These are phyloP conservation scores for Agelastica alni DNA, from an alignment of 2,888 invertebrate species.

Conservation along the genomic window DNA sequence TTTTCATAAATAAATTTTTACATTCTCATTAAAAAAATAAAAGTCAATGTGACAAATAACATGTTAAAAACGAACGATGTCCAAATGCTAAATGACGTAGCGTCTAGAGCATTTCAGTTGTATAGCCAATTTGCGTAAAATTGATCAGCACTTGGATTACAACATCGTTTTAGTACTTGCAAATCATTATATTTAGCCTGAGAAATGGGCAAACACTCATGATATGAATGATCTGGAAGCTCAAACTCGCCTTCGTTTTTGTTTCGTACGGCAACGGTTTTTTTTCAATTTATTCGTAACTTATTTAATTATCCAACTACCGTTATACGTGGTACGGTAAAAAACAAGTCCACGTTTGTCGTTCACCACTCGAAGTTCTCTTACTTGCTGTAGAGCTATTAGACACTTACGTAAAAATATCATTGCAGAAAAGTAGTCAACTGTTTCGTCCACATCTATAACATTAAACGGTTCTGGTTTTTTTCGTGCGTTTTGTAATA, in stretches of 20 bases:
- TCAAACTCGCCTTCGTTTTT: neutral
- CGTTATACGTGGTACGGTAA: constrained; percentile 7
- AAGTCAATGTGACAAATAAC: neutral
- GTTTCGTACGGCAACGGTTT: neutral
- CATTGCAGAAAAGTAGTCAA: neutral
- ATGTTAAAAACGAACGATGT: neutral
- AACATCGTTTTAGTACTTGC: neutral
- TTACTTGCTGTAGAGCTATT: constrained; percentile 6
- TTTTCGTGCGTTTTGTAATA: constrained; percentile 3
- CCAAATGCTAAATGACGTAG: neutral
- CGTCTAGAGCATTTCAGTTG: neutral
- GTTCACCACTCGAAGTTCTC: neutral
- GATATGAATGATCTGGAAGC: neutral
- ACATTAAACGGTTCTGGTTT: constrained; percentile 4
- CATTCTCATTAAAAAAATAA: neutral
- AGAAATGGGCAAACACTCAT: neutral
- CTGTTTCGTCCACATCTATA: constrained; percentile 1
- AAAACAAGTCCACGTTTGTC: constrained; percentile 2
- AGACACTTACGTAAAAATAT: constrained; percentile 1
- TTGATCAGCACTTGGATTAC: neutral
- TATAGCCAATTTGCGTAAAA: no score
- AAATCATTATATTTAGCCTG: neutral
- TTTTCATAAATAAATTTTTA: no score
- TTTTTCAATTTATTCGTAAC: no score
- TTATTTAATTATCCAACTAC: neutral